Percentiles rank a stretch among this genome's conserved stretches.
These are phyloP conservation scores for Pristionchus fissidentatus DNA, from an alignment of 2,888 invertebrate genomes.

Conservation along the genomic window DNA sequence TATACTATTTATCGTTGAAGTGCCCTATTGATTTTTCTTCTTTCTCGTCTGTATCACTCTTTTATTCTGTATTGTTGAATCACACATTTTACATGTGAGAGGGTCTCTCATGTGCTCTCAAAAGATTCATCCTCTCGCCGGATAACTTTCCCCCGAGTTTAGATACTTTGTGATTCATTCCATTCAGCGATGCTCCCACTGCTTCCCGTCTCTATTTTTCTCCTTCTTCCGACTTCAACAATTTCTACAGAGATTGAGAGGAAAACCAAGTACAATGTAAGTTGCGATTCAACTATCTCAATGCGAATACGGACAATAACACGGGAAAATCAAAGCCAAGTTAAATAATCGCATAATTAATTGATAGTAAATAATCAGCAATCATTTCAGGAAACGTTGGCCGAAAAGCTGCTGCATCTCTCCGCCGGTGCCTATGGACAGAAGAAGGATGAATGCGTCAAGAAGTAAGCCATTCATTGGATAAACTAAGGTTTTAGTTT, in stretches of 20 bases:
- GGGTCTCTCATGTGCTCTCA: neutral
- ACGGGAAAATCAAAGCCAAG: too few relatives aligned
- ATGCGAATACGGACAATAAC: too few relatives aligned
- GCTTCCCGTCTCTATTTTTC: neutral
- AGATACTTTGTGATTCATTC: neutral
- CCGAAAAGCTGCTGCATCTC: slow-evolving; percentile 29
- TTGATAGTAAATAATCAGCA: neutral
- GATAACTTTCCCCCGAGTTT: too few relatives aligned
- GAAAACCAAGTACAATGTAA: slow-evolving; percentile 33
- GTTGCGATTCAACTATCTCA: too few relatives aligned
- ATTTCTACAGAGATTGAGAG: neutral
- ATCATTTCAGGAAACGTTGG: slow-evolving; percentile 1
- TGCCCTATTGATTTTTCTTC: neutral
- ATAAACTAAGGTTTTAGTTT: too few relatives aligned
- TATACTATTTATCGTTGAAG: neutral
- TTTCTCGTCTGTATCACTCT: neutral
- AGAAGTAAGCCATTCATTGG: neutral
- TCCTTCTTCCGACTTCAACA: neutral
- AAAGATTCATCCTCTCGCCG: neutral
- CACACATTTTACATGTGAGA: neutral
- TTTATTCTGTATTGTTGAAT: neutral
- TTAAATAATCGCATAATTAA: neutral
- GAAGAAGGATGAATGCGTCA: neutral
- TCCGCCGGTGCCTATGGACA: slow-evolving; percentile 15
- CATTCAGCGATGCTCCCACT: neutral